These are phyloP conservation scores for Pachycephus smyrnensis DNA, from an alignment of 2,888 invertebrate genomes.

Conservation along the genomic window DNA sequence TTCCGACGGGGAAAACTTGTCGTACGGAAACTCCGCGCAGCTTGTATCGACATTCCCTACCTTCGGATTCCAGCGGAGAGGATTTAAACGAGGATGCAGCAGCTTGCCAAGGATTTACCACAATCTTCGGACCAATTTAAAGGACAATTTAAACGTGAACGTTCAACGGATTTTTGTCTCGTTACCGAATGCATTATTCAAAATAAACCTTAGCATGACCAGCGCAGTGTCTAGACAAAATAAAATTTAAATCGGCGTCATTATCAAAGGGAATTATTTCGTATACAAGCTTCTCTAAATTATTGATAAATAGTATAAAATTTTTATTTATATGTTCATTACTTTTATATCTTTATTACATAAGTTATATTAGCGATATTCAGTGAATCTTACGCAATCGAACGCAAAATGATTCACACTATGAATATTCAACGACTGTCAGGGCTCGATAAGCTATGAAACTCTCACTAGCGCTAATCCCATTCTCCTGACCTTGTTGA, in stretches of 20 bases:
- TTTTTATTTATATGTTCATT: not conserved
- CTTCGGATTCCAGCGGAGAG: not conserved
- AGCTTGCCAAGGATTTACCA: not conserved
- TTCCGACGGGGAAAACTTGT: not conserved
- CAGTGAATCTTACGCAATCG: not conserved
- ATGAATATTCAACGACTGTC: not conserved
- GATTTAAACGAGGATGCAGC: not conserved
- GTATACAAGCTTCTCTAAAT: not conserved
- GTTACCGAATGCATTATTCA: not conserved
- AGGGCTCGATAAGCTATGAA: not conserved
- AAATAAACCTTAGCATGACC: not conserved
- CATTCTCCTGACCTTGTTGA: not conserved
- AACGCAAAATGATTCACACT: not conserved
- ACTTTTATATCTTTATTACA: not conserved
- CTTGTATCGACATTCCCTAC: constrained; percentile 1
- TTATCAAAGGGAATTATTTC: not conserved
- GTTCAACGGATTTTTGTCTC: not conserved
- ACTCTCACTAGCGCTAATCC: not conserved
- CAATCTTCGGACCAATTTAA: not conserved
- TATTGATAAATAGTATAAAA: not conserved
- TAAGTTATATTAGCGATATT: not conserved
- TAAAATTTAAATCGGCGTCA: not conserved
- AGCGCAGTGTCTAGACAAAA: not conserved
- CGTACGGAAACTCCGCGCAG: not conserved
- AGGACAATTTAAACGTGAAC: not conserved